Evolutionary conservation across 2,888 invertebrate species (phyloP).

Genomic region (Alitta virens): DNA sequence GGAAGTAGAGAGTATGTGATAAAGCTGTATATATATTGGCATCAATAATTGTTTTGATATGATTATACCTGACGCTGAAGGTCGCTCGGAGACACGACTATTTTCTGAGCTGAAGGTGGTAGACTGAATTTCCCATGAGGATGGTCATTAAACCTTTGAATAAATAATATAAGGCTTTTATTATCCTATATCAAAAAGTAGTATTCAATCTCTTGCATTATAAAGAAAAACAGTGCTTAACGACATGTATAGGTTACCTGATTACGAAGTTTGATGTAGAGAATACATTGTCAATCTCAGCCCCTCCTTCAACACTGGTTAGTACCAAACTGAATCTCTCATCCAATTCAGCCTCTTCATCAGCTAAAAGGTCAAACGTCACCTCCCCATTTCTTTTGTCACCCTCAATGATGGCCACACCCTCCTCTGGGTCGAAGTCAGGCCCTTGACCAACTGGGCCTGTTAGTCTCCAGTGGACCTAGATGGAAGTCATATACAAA

Average conservation of each 20-base stretch:
- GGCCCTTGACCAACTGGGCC: conserved; percentile 26
- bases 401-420: conserved; percentile 36
- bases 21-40: too few species aligned
- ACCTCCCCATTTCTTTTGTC: conserved; percentile 37
- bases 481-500: neutral
- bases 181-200: too few species aligned
- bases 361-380: conserved; percentile 42
- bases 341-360: conserved; percentile 45
- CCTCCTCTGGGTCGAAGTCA: conserved; percentile 43
- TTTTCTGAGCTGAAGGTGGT: conserved; percentile 20
- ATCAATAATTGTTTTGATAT: too few species aligned
- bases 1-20: too few species aligned
- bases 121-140: conserved; percentile 52
- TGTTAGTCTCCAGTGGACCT: conserved; percentile 47
- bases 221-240: too few species aligned
- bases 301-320: conserved; percentile 47
- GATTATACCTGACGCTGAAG: conserved; percentile 37
- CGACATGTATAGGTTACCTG: too few species aligned
- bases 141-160: conserved; percentile 49
- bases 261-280: conserved; percentile 42
- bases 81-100: conserved; percentile 39
- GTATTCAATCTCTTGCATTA: too few species aligned
- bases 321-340: conserved; percentile 42
- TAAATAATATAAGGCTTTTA: conserved; percentile 8
- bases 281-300: conserved; percentile 40